Conservation (phyloP, 2,797 vertebrate species). For the Spinus pinus region DNA sequence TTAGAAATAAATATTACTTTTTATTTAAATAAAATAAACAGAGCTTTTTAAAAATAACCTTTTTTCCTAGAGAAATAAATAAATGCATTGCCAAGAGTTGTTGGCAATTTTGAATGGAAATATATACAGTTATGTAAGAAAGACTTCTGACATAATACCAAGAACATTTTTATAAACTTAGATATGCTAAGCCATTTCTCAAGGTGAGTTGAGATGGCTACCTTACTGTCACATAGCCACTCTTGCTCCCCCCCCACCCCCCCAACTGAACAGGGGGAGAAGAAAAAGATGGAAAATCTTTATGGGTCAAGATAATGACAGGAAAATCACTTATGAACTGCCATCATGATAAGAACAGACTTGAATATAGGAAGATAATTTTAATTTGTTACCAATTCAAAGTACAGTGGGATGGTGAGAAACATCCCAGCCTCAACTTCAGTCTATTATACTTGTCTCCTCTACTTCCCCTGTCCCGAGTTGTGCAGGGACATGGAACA, state of each 20-base stretch:
- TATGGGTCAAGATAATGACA: background rate
- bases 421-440: background rate
- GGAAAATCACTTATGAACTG: background rate
- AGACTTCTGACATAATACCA: background rate
- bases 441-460: background rate
- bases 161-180: background rate
- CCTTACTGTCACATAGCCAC: background rate
- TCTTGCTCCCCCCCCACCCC: background rate
- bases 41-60: background rate
- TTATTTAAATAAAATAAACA: background rate
- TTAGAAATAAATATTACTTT: background rate
- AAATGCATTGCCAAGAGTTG: background rate
- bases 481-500: background rate
- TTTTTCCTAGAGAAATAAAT: background rate
- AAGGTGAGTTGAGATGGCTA: background rate
- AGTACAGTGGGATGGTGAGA: background rate
- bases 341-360: background rate
- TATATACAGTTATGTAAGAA: background rate
- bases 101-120: background rate
- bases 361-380: background rate
- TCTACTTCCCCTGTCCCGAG: background rate
- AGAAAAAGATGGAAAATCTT: background rate
- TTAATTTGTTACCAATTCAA: background rate
- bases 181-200: background rate
- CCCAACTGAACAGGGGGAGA: fast-evolving